phyloP scores from a whole-genome alignment of 2,888 invertebrate species.

The Philereme vetulata region DNA sequence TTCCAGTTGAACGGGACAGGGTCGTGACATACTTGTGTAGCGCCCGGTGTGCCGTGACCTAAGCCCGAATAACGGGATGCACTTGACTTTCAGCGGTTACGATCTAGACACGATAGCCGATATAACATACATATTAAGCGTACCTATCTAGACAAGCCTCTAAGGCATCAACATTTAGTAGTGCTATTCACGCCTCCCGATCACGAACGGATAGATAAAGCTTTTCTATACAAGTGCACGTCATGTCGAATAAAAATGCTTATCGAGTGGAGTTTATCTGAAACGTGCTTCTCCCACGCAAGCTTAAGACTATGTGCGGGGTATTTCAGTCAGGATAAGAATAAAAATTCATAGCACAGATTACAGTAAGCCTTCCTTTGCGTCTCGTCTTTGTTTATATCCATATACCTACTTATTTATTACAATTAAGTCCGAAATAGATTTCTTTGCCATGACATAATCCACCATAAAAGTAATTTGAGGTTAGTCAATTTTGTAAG shows the following conservation, averaged over 20 bases:
- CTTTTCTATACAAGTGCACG: slow-evolving; percentile 12
- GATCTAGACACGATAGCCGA: slow-evolving; percentile 29
- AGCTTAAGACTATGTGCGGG: slow-evolving; percentile 8
- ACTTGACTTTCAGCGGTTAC: slow-evolving; percentile 53
- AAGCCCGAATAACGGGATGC: slow-evolving; percentile 57
- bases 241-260: slow-evolving; percentile 16
- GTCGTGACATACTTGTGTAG: slow-evolving; percentile 52
- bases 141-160: too few relatives aligned
- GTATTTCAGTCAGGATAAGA: background rate
- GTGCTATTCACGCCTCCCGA: slow-evolving; percentile 12
- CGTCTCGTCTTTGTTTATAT: too few relatives aligned
- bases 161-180: background rate
- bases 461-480: too few relatives aligned
- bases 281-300: slow-evolving; percentile 26
- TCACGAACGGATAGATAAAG: slow-evolving; percentile 13
- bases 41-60: slow-evolving; percentile 49
- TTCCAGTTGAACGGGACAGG: slow-evolving; percentile 51
- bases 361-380: background rate
- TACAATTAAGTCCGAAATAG: too few relatives aligned
- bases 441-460: too few relatives aligned
- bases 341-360: slow-evolving; percentile 4
- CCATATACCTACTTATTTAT: too few relatives aligned
- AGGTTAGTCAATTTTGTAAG: too few relatives aligned
- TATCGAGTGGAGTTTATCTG: slow-evolving; percentile 16
- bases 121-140: background rate